Conservation (phyloP, 2,888 invertebrate species). For the Quadriops clusia region DNA sequence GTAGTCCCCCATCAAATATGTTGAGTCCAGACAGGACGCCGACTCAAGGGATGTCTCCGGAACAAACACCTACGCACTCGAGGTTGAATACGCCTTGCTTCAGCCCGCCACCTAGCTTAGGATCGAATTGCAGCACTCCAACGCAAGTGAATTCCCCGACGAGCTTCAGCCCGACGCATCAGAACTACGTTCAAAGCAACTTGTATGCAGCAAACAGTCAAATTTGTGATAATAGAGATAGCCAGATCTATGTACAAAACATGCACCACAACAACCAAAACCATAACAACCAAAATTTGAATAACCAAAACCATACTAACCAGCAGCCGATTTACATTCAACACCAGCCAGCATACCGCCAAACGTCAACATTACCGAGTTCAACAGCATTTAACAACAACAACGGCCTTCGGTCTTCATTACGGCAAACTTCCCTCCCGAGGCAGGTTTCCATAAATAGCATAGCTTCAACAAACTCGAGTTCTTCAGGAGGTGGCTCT, state of each 20-base stretch:
- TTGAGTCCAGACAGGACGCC: slow-evolving; percentile 33
- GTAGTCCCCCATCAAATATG: slow-evolving; percentile 36
- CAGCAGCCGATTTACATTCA: too few relatives aligned
- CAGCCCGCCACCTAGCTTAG: slow-evolving; percentile 29
- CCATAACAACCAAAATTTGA: too few relatives aligned
- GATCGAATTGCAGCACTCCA: slow-evolving; percentile 32
- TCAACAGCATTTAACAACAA: slow-evolving; percentile 24
- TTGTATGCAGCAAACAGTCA: too few relatives aligned
- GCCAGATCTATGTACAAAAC: too few relatives aligned
- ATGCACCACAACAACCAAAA: too few relatives aligned
- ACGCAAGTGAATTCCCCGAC: slow-evolving; percentile 29
- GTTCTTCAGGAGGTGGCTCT: slow-evolving; percentile 5
- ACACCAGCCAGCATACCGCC: slow-evolving; percentile 31
- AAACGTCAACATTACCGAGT: slow-evolving; percentile 29
- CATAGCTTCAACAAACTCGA: slow-evolving; percentile 36
- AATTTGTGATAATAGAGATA: too few relatives aligned
- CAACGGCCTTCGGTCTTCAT: slow-evolving; percentile 29
- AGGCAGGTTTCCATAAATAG: slow-evolving; percentile 47
- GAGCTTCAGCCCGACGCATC: slow-evolving; percentile 28
- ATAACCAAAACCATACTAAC: too few relatives aligned
- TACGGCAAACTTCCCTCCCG: slow-evolving; percentile 36
- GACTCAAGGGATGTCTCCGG: slow-evolving; percentile 21
- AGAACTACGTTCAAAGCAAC: too few relatives aligned
- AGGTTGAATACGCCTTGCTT: slow-evolving; percentile 31
- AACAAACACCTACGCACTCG: slow-evolving; percentile 33